Evolutionary conservation across 1,140 invertebrate genomes (phyloP).

Genomic region (Atta cephalotes): DNA sequence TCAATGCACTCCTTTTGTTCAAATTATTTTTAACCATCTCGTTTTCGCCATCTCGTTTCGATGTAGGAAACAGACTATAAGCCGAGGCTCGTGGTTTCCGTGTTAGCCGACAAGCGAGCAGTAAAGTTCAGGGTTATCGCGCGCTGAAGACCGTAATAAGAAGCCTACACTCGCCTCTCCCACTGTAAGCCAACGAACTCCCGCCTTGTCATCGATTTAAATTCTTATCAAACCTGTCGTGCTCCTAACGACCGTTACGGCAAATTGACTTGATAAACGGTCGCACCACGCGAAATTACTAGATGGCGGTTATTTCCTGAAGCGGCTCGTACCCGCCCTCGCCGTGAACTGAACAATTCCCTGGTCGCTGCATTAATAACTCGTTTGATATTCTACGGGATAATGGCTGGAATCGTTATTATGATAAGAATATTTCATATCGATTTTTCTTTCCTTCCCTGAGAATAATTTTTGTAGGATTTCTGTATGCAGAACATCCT

Average conservation of each 20-base stretch:
- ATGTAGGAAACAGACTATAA: background rate
- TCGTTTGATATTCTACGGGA: constrained; percentile 46
- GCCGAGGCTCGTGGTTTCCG: constrained; percentile 44
- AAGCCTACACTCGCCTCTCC: background rate
- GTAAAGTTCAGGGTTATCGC: constrained; percentile 72
- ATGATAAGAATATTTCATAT: constrained; percentile 23
- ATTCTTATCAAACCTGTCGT: constrained; percentile 62
- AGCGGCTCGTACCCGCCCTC: background rate
- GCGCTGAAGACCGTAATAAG: constrained; percentile 67
- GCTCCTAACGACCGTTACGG: constrained; percentile 50
- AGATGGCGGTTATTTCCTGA: constrained; percentile 10
- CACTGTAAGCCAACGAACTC: constrained; percentile 59
- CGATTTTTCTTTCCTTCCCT: background rate
- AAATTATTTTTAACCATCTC: constrained; percentile 64
- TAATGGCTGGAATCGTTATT: constrained; percentile 25
- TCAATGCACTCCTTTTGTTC: constrained; percentile 20
- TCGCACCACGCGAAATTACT: constrained; percentile 38
- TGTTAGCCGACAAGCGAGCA: constrained; percentile 42
- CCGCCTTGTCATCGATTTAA: constrained; percentile 63
- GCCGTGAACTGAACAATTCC: constrained; percentile 45
- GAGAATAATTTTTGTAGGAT: background rate
- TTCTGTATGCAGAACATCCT: background rate
- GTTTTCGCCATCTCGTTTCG: background rate
- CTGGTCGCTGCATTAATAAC: constrained; percentile 27
- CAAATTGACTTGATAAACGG: constrained; percentile 63